phyloP scores from a whole-genome alignment of 2,113 vertebrate species.

The Pimephales promelas region DNA sequence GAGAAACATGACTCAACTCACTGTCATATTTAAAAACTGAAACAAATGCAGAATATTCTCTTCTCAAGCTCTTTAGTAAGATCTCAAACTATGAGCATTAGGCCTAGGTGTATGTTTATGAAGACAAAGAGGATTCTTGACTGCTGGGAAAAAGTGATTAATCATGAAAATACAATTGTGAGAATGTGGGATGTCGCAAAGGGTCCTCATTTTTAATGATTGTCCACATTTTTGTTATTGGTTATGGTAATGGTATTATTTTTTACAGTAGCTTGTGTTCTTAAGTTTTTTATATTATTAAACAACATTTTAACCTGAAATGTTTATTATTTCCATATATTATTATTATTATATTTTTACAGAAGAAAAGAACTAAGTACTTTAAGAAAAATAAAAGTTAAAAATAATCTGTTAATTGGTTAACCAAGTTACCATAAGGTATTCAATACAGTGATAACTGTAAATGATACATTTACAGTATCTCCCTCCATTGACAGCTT shows the following conservation, averaged over 20 bases:
- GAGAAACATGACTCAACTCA: background rate
- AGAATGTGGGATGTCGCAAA: background rate
- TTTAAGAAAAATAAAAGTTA: background rate
- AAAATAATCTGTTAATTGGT: background rate
- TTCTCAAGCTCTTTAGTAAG: background rate
- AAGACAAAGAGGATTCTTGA: background rate
- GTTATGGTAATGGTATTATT: background rate
- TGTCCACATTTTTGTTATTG: background rate
- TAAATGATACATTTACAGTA: too few species aligned
- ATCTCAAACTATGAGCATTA: background rate
- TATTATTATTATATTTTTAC: background rate
- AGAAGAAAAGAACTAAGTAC: background rate
- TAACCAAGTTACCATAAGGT: background rate
- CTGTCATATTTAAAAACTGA: conserved; percentile 5
- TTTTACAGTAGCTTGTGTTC: background rate
- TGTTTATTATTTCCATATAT: background rate
- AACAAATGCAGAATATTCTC: background rate
- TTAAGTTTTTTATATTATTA: background rate
- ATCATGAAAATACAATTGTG: background rate
- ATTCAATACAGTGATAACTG: background rate
- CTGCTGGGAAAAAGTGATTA: background rate
- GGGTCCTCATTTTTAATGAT: background rate
- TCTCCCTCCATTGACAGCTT: too few species aligned
- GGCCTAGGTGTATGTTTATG: background rate
- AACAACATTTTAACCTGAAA: background rate